Evolutionary conservation across 2,888 invertebrate species (phyloP), one percentile per base, ranked within the genome.

Genomic region (Diogma glabrata): DNA sequence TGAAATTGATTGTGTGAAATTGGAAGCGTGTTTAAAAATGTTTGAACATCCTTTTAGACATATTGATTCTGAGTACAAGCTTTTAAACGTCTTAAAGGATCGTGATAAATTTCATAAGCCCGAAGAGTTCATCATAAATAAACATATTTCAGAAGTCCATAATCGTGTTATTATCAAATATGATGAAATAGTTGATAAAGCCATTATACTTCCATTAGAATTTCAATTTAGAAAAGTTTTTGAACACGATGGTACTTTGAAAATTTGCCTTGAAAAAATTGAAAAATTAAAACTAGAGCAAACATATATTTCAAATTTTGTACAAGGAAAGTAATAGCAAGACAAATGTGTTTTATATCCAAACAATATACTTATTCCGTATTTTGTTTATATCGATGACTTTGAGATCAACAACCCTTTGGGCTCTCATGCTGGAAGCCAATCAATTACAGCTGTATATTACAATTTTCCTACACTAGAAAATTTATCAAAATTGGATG

Each of bases 141-240:
- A 22, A 33, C 33, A 48, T 22, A 48, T 48, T 20, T 19, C 22
- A 12, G 12, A n/a, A 14, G 20, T 36, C 7, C 33, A 48, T 36
- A 12, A 4, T 5, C 12, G 22, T 12, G 36, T 33, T 28, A 36
- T 17, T 12, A 19, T 17, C 2, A 16, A 8, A 16, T 30, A 28
- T 6, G 19, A 28, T 17, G 48, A 33, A 48, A 12, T 14, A 20
- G 33, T 33, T 30, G 30, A 30, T 19, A 33, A 36, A 33, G 48
- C 22, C 10, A 16, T 48, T n/a, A n/a, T 48, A 12, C 22, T 48
- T 20, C 48, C 36, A 14, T 14, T 48, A 2, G 23, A 36, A 33
- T 47, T 47, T 28, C 47, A 30, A n/a, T n/a, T n/a, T n/a, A n/a
- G n/a, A n/a, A 47, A 47, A 20, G n/a, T 23, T 5, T 49, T 49